Percentiles rank a stretch among this genome's conserved stretches.
phyloP scores from a whole-genome alignment of 2,888 invertebrate species.

The Dascillus cervinus region DNA sequence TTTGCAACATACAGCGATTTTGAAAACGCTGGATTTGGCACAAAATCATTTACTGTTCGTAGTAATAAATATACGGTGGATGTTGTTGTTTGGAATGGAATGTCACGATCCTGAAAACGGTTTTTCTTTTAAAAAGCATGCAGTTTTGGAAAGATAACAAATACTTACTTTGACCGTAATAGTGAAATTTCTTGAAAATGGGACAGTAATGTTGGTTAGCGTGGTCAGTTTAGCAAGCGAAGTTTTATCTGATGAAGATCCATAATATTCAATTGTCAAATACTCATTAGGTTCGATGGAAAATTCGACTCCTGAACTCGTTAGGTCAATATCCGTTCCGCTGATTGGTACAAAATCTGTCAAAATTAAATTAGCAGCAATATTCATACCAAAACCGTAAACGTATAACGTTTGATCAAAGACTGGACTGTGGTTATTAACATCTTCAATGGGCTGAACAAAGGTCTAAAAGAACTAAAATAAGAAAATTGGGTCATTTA shows the following conservation, averaged over 20 bases:
- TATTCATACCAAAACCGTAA: constrained; percentile 6
- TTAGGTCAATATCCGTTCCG: constrained; percentile 8
- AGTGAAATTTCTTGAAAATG: constrained; percentile 5
- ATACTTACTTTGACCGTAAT: constrained; percentile 6
- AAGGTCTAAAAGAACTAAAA: constrained; percentile 4
- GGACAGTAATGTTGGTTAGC: constrained; percentile 1
- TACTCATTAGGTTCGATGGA: constrained; percentile 4
- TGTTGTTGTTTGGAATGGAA: no score
- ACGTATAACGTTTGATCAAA: constrained; percentile 7
- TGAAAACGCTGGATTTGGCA: constrained; percentile 5
- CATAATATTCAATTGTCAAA: not conserved
- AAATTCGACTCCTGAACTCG: constrained; percentile 5
- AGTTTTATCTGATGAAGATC: not conserved
- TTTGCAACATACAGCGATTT: constrained; percentile 5
- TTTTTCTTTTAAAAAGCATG: constrained; percentile 7
- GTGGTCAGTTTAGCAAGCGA: constrained; percentile 1
- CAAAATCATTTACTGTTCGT: no score
- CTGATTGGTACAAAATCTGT: constrained; percentile 3
- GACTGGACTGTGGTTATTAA: constrained; percentile 9
- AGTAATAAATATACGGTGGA: no score
- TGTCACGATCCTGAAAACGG: constrained; percentile 4
- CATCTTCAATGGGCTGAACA: constrained; percentile 1
- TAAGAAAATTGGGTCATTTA: not conserved
- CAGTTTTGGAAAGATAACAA: no score
- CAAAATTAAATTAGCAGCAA: constrained; percentile 6